These are phyloP conservation scores for Lampropteryx suffumata DNA, from an alignment of 2,888 invertebrate species.

Conservation along the genomic window DNA sequence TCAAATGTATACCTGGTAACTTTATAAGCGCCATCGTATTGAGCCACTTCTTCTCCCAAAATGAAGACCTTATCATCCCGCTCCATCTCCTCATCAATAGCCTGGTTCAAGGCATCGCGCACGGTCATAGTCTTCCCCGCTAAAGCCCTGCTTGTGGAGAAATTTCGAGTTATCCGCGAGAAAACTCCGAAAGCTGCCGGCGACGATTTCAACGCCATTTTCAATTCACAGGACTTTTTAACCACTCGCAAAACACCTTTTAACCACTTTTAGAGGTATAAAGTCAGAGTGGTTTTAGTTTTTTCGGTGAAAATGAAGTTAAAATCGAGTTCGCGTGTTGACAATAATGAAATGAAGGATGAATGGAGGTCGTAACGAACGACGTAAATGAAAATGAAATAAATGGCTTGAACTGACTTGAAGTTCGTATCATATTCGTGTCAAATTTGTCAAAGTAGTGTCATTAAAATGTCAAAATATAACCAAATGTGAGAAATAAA, in stretches of 20 bases:
- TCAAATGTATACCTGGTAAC: constrained; percentile 83
- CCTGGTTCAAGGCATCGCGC: constrained; percentile 97
- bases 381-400: constrained; percentile 3
- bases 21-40: constrained; percentile 99
- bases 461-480: too few relatives aligned
- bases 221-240: constrained; percentile 47
- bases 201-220: constrained; percentile 78
- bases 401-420: too few relatives aligned
- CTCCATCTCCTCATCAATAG: constrained; percentile 98
- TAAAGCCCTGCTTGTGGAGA: constrained; percentile 67
- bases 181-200: constrained; percentile 63
- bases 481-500: too few relatives aligned
- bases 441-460: too few relatives aligned
- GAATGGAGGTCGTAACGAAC: constrained; percentile 73
- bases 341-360: constrained; percentile 65
- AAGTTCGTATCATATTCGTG: constrained; percentile 2
- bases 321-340: constrained; percentile 52
- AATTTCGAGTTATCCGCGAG: constrained; percentile 61
- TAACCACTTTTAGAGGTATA: constrained; percentile 41
- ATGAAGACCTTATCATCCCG: constrained; percentile 95
- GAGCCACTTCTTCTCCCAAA: constrained; percentile 98
- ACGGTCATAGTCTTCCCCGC: constrained; percentile 91
- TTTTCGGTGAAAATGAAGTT: constrained; percentile 56
- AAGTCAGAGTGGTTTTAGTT: constrained; percentile 34
- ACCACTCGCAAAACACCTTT: constrained; percentile 42